phyloP scores from a whole-genome alignment of 53 echinoderm and acorn worm genomes.

The Temnopleurus reevesii region DNA sequence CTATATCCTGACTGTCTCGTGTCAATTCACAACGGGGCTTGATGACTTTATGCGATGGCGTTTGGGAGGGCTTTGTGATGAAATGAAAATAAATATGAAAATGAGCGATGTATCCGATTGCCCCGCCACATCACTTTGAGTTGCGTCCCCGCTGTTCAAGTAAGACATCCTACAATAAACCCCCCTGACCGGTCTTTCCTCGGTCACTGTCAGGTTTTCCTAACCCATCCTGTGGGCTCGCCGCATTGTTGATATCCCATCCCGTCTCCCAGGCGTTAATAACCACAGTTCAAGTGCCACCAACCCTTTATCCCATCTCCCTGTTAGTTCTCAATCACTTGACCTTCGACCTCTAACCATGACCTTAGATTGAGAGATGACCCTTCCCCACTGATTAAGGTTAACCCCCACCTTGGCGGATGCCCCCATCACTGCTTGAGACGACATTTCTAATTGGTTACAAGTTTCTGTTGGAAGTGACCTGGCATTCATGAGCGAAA shows the following conservation, averaged over 20 bases:
- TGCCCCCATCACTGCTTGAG: slow-evolving; percentile 20
- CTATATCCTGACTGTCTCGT: slow-evolving; percentile 3
- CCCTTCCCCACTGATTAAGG: slow-evolving; percentile 24
- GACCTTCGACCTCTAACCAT: slow-evolving; percentile 20
- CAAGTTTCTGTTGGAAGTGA: slow-evolving; percentile 33
- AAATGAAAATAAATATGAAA: slow-evolving; percentile 56
- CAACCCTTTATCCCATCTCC: not conserved
- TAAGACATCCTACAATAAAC: not conserved
- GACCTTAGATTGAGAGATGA: slow-evolving; percentile 50
- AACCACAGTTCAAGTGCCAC: slow-evolving; percentile 1
- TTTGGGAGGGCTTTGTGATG: slow-evolving; percentile 25
- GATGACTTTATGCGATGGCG: not conserved
- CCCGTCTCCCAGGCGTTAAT: slow-evolving; percentile 1
- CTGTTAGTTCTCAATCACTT: not conserved
- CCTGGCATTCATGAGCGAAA: not conserved
- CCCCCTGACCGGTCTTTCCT: not conserved
- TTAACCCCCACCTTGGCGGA: not conserved
- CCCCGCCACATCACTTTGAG: not conserved
- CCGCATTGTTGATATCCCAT: not conserved
- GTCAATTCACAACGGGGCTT: not conserved
- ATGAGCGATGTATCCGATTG: slow-evolving; percentile 50
- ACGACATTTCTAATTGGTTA: slow-evolving; percentile 33
- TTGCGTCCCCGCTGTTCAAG: slow-evolving; percentile 28
- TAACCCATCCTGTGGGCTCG: slow-evolving; percentile 5
- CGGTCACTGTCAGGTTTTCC: slow-evolving; percentile 23